Evolutionary conservation across 2,888 invertebrate species (phyloP).

Genomic region (Steinernema carpocapsae): DNA sequence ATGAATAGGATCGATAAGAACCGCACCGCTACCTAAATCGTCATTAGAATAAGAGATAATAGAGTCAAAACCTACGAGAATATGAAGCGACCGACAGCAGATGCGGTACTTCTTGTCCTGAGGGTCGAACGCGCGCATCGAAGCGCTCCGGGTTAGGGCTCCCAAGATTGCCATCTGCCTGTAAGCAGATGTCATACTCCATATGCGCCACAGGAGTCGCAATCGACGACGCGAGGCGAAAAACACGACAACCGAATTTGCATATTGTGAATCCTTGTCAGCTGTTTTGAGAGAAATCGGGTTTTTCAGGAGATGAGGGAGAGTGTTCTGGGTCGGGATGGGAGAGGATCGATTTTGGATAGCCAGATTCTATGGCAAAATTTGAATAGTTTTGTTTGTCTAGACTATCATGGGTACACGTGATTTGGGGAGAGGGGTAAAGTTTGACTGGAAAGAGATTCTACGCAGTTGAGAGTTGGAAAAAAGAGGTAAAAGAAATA

Average conservation of each 20-base stretch:
- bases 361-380: no score
- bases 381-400: no score
- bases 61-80: neutral
- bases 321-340: no score
- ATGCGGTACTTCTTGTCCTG: slow-evolving; percentile 30
- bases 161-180: slow-evolving; percentile 33
- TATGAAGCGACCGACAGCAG: slow-evolving; percentile 23
- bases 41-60: neutral
- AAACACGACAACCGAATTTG: neutral
- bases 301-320: neutral
- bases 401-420: no score
- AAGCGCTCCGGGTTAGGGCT: slow-evolving; percentile 23
- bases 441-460: no score
- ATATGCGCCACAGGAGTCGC: neutral
- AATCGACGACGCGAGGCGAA: neutral
- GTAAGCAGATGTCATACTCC: slow-evolving; percentile 29
- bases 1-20: slow-evolving; percentile 8
- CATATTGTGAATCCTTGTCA: neutral
- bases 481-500: no score
- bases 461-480: no score
- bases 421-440: no score
- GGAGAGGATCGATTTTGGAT: no score
- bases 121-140: slow-evolving; percentile 30
- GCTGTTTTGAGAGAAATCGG: neutral
- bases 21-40: neutral